phyloP scores from a whole-genome alignment of 1,140 invertebrate genomes.

The Muscidifurax raptorellus region DNA sequence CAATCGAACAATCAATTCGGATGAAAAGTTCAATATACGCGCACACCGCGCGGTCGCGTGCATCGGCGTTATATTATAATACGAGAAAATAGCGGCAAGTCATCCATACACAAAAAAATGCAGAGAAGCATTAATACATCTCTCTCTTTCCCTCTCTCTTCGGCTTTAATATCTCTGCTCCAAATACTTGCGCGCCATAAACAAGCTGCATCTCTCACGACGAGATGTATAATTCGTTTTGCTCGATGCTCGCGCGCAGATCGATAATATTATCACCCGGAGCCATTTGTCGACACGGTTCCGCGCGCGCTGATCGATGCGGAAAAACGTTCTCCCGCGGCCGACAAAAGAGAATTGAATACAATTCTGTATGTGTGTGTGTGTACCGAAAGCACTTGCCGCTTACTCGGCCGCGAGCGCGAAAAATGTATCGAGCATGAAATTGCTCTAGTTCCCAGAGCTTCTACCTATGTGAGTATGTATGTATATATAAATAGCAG shows the following conservation, averaged over 20 bases:
- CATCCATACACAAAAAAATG: neutral
- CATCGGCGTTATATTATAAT: no score
- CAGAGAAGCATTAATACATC: neutral
- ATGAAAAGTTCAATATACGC: neutral
- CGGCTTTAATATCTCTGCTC: slow-evolving; percentile 24
- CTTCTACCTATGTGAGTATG: neutral
- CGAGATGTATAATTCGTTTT: slow-evolving; percentile 21
- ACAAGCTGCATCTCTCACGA: slow-evolving; percentile 9
- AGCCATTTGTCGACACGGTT: slow-evolving; percentile 37
- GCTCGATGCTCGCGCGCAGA: slow-evolving; percentile 5
- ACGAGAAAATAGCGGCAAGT: neutral
- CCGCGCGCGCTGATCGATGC: slow-evolving; percentile 27
- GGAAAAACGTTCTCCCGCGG: slow-evolving; percentile 7
- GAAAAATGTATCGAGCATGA: slow-evolving; percentile 60
- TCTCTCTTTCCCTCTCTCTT: no score
- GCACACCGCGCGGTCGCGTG: no score
- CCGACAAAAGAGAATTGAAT: slow-evolving; percentile 24
- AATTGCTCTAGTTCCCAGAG: slow-evolving; percentile 61
- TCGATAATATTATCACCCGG: slow-evolving; percentile 43
- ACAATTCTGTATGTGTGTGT: neutral
- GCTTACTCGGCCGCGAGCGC: slow-evolving; percentile 11
- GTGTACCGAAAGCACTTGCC: slow-evolving; percentile 26
- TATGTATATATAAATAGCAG: neutral
- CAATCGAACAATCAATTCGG: neutral
- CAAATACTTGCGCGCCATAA: slow-evolving; percentile 24